Evolutionary conservation across 2,113 vertebrate species (phyloP).

Genomic region (Noctilio leporinus): DNA sequence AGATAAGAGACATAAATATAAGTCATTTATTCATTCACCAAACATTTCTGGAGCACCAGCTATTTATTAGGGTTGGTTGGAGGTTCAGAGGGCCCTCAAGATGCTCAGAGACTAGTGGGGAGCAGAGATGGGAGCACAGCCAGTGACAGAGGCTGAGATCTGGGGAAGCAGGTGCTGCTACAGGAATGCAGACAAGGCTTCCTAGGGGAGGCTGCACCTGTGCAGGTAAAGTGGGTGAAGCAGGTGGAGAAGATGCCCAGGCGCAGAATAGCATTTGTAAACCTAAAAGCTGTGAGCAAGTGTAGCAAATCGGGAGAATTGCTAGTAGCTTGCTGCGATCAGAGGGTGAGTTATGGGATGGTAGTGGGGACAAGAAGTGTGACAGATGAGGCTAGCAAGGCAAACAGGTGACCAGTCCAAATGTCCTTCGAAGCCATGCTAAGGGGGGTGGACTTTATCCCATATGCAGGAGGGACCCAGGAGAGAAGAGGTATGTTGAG

Average conservation of each 20-base stretch:
- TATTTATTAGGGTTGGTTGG: not conserved
- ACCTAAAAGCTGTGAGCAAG: not conserved
- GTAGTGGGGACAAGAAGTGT: rapidly evolving
- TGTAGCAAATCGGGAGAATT: not conserved
- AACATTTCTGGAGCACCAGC: not conserved
- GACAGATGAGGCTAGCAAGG: too few relatives aligned
- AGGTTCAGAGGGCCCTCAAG: not conserved
- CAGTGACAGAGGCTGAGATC: not conserved
- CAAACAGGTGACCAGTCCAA: not conserved
- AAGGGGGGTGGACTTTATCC: not conserved
- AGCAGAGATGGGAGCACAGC: not conserved
- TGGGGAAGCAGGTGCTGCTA: not conserved
- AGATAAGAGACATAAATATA: not conserved
- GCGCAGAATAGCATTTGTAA: not conserved
- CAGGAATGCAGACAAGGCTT: not conserved
- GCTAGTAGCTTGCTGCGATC: rapidly evolving
- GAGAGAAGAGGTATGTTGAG: not conserved
- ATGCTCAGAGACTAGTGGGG: not conserved
- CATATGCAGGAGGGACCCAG: not conserved
- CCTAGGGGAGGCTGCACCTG: not conserved
- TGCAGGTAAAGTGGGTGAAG: not conserved
- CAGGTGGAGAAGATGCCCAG: not conserved
- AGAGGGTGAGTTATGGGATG: not conserved
- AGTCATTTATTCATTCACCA: not conserved
- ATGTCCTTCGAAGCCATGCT: not conserved